Base-by-base conservation (phyloP, 2,113 vertebrate genomes). In the Cottus gobio region DNA sequence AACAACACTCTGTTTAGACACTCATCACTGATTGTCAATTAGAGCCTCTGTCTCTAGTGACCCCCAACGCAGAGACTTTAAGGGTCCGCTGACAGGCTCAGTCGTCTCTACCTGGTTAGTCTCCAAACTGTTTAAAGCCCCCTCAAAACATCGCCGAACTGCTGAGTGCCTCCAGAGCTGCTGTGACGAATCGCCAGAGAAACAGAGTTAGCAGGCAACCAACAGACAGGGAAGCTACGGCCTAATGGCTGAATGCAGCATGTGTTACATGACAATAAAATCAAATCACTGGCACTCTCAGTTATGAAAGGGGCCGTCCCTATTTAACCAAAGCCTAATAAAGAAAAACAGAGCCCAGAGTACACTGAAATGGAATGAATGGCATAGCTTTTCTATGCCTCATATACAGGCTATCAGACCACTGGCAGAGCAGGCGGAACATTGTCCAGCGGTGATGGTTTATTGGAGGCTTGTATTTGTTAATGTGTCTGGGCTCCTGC, bases 391-490 rank as follows among this genome's bases (percentile, higher is more conserved):
- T 79, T 83, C 65, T 74, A 50, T 16, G 82, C 52, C 75, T 85
- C 61, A 15, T 70, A 75, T 42, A 79, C 80, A 83, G 70, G 75
- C 80, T 75, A 83, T 85, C 79, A 80, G 78, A 72, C 70, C 86
- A 75, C 84, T 91, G 90, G 87, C 87, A 84, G 67, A 52, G 83
- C 83, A 18, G 31, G 70, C 6, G 58, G 82, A 86, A 87, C 82
- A 62, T 82, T 91, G 88, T 93, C 90, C 91, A 91, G 89, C 46
- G 74, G 84, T 84, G 73, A 82, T 69, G 84, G 90, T 95, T 94
- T 93, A 92, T 90, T 88, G 79, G 84, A 84, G 37, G 63, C 85
- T 91, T 88, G 86, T 92, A 89, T 93, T 94, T 93, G 91, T 93
- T 92, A 93, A 91, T 82, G 90, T 89, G 90, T 93, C 90, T 92